Conservation (phyloP, 2,797 vertebrate species). For the Morus bassanus region DNA sequence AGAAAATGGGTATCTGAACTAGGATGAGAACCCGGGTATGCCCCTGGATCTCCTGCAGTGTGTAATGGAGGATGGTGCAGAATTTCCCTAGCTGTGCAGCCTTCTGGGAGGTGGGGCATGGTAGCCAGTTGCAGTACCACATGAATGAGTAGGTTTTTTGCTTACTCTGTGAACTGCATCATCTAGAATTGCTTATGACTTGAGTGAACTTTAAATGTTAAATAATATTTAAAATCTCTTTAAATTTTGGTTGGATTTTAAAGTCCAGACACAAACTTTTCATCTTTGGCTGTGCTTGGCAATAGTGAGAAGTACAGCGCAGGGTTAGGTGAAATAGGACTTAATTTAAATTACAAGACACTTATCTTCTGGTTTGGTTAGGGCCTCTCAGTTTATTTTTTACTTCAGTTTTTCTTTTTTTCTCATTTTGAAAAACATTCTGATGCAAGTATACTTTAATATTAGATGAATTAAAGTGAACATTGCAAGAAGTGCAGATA, state of each 20-base stretch:
- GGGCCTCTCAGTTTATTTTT: neutral
- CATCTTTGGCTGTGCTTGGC: neutral
- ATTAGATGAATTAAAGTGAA: neutral
- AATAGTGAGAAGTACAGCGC: neutral
- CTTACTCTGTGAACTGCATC: neutral
- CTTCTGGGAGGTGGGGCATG: neutral
- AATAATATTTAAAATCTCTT: neutral
- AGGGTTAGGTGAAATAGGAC: neutral
- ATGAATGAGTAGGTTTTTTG: neutral
- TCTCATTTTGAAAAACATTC: neutral
- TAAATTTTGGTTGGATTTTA: neutral
- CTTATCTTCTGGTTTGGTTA: neutral
- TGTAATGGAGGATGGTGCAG: neutral
- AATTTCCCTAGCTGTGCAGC: neutral
- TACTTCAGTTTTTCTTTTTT: neutral
- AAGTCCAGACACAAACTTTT: neutral
- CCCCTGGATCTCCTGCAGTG: neutral
- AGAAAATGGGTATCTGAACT: neutral
- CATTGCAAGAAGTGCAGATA: neutral
- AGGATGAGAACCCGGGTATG: neutral
- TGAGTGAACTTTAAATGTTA: neutral
- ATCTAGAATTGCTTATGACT: neutral
- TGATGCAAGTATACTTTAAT: neutral
- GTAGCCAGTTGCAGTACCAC: neutral
- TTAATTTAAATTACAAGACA: neutral